Evolutionary conservation across 1,140 invertebrate species (phyloP), one percentile per base, ranked within the genome.

Genomic region (Bombyx mandarina): DNA sequence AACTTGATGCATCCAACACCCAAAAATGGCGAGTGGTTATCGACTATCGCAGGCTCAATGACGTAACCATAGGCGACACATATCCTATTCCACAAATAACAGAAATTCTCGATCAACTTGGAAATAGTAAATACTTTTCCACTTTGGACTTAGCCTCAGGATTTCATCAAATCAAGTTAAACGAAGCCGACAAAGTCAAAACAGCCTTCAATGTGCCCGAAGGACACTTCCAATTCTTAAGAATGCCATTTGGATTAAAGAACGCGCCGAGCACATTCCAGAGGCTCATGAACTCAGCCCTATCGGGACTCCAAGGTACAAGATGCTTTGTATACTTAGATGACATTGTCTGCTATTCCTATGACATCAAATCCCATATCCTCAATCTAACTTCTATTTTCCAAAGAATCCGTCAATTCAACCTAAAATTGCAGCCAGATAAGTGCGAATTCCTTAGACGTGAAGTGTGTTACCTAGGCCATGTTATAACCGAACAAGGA

Each of bases 341-440:
- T 9, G 47, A 48, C 9, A 9, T 48, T 5, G 47, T 48, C 9
- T 6, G 4, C 9, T 56, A 56, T 42, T 35, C 7, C 45, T 10
- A 51, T 35, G 18, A 51, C 35, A 12, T 51, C 5, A 26, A 7
- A 5, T 26, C 50, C 18, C 7, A 22, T 9, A 51, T 51, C 18
- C 3, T 3, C 3, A 51, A 51, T 8, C 9, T 51, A 7, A 22
- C 50, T 8, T 12, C 3, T 4, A 9, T 51, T 5, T 51, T 51
- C 18, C 3, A 22, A 3, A 58, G 57, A 50, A 56, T 88, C 0
- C 42, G 66, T 42, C 49, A 76, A 8, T 62, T 59, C 43, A 66
- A 74, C 45, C 59, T 89, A 6, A 82, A 85, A 67, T 47, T 88
- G 6, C 80, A 86, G 61, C 65, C 70, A 0, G 71, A 73, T 1